Evolutionary conservation across 2,888 invertebrate genomes (phyloP), one percentile per base, ranked within the genome.

Genomic region (Erebia palarica): DNA sequence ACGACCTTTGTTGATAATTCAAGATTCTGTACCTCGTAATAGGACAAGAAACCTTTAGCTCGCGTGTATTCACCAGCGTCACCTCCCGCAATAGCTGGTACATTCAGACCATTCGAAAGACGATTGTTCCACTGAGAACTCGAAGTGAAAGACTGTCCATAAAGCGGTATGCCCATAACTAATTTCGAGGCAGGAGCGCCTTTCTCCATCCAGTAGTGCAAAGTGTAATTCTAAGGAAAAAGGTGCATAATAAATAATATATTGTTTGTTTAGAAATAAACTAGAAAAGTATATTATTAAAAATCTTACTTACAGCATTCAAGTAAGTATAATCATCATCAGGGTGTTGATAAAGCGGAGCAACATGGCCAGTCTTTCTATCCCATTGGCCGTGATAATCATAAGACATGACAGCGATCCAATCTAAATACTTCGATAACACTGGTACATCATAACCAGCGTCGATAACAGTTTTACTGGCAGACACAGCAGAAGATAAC

Each of bases 371-470:
- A 0, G 98, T 98, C 84, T 96, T 96, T 83, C 97, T 97, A 80
- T 98, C 98, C 98, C 98, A 98, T 80, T 97, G 97, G 0, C 98
- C 98, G 78, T 98, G 97, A 89, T 96, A 97, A 82, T 98, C 98
- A 80, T 98, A 98, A 0, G 97, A 96, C 98, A 98, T 98, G 0
- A 98, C 97, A 0, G 97, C 97, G 65, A 98, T 96, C 97, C 97
- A 98, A 84, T 98, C 98, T 70, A 98, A 91, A 82, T 96, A 95
- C 77, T 94, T 93, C 0, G 96, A 95, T 4, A 98, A 82, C 0
- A 95, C 94, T 0, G 96, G 95, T 0, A 98, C 97, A 80, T 98
- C 96, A 82, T 98, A 98, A 0, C 96, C 97, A 3, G 95, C 96
- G 84, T 98, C 97, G 70, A 98, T 96, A 0, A 98, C 97, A 77